Percentiles rank a stretch among this genome's conserved stretches.
These are phyloP conservation scores for Notodonta dromedarius DNA, from an alignment of 2,888 invertebrate genomes.

Conservation along the genomic window DNA sequence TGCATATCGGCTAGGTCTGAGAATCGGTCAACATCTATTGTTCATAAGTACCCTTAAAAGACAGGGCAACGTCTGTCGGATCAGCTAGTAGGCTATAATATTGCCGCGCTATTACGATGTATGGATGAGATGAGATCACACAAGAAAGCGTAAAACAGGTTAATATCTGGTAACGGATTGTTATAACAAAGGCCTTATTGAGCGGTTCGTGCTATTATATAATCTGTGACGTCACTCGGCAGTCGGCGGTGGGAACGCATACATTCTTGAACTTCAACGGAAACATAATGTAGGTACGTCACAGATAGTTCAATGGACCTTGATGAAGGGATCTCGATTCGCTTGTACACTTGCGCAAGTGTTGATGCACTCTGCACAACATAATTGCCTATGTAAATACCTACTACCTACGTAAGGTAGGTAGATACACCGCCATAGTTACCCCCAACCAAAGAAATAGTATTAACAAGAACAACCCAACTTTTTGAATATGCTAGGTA, in stretches of 20 bases:
- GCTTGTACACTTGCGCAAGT: too few species aligned
- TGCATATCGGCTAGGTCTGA: too few species aligned
- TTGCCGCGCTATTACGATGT: neutral
- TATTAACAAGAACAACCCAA: too few species aligned
- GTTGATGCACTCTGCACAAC: too few species aligned
- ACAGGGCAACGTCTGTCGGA: too few species aligned
- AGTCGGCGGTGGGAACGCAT: constrained; percentile 22
- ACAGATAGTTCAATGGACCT: constrained; percentile 23
- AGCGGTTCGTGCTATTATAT: constrained; percentile 23
- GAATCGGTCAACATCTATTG: too few species aligned
- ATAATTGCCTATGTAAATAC: too few species aligned
- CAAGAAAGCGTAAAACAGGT: neutral
- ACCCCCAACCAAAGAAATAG: too few species aligned
- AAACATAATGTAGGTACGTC: constrained; percentile 26
- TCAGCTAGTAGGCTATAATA: neutral
- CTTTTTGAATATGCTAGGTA: too few species aligned
- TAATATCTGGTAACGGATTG: constrained; percentile 13
- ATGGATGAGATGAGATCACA: neutral
- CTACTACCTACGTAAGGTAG: too few species aligned
- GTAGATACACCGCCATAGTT: too few species aligned
- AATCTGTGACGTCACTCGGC: constrained; percentile 20
- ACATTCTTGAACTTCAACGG: constrained; percentile 36
- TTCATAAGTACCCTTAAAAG: too few species aligned
- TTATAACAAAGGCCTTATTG: constrained; percentile 28
- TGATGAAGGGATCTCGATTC: constrained; percentile 23